Base-by-base conservation (phyloP, 2,888 invertebrate species). In the Bombylius major region DNA sequence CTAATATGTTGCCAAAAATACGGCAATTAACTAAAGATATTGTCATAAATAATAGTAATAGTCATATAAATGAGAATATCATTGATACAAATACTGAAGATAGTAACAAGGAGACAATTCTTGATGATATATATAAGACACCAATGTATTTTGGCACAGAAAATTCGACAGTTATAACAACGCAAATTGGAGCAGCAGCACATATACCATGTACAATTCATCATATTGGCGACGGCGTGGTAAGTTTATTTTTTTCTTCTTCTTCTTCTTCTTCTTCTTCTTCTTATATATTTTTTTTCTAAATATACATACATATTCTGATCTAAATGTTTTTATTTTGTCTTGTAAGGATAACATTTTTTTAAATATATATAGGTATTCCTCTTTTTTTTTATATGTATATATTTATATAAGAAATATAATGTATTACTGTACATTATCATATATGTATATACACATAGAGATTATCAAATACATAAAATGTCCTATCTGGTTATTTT, bases 161-260 rank as follows among this genome's bases (percentile, higher is more conserved):
- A 67, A 91, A 91, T 70, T 87, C 86, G 61, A 88, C 88, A 0
- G 75, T 84, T 50, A 82, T 91, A 69, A 86, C 85, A 60, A 87
- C 90, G 64, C 90, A 91, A 76, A 87, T 86, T 49, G 89, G 89
- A 14, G 88, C 89, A 58, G 89, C 87, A 0, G 89, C 90, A 5
- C 79, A 87, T 58, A 78, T 91, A 60, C 90, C 90, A 3, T 91
- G 91, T 71, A 81, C 87, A 61, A 87, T 91, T 61, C 85, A 86
- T 70, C 87, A 89, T 70, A 86, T 90, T 65, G 89, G 90, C 53
- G 89, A 91, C 72, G 89, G 90, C 66, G 85, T 87, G 80, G 91
- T 91, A 74, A 87, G 89, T 82, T 23, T 23, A 23, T 23, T 23
- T 23, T 23, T 2, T 23, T 23, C 3, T 23, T 23, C 1, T 23